Conservation (phyloP, 1,140 invertebrate genomes). For the Helicoverpa zea region DNA sequence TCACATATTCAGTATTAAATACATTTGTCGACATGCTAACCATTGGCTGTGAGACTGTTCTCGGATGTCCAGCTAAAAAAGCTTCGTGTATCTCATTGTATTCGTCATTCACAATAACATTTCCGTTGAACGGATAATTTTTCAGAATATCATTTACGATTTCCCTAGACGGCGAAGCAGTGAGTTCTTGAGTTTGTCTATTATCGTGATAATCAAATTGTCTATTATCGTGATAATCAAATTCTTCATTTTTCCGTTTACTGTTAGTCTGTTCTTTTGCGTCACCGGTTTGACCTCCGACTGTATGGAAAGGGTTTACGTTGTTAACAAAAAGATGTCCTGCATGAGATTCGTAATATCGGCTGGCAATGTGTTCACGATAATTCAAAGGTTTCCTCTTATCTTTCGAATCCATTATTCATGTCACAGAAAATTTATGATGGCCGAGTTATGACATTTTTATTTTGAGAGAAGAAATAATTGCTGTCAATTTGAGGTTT, state of each 20-base stretch:
- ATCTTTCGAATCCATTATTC: conserved; percentile 35
- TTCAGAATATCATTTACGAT: not conserved
- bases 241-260: conserved; percentile 15
- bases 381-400: not conserved
- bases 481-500: not conserved
- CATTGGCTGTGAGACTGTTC: not conserved
- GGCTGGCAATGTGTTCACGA: not conserved
- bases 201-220: not conserved
- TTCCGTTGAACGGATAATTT: not conserved
- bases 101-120: too few species aligned
- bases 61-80: not conserved
- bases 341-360: conserved; percentile 12
- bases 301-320: conserved; percentile 16
- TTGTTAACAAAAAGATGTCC: conserved; percentile 9
- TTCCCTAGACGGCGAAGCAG: not conserved
- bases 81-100: not conserved
- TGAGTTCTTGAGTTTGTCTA: not conserved
- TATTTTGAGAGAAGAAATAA: not conserved
- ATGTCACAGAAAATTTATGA: conserved; percentile 48
- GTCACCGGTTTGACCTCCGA: not conserved
- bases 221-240: not conserved
- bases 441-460: conserved; percentile 15
- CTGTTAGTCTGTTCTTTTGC: not conserved
- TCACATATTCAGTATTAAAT: not conserved
- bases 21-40: not conserved